Conservation (phyloP, 1,140 invertebrate genomes). For the Bombus affinis region DNA sequence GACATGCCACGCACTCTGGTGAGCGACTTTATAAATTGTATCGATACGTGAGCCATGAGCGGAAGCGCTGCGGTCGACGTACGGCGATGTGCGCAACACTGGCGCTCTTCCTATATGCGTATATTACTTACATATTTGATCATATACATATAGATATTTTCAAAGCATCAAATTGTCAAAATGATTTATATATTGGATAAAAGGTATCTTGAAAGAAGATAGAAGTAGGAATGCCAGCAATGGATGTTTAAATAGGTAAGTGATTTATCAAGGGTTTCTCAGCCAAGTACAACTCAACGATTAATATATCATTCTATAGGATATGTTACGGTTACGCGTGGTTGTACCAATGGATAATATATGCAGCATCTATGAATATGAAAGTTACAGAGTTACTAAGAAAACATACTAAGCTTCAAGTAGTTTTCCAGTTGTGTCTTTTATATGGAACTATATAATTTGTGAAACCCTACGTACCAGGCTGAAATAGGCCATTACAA, state of each 20-base stretch:
- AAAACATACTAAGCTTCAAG: conserved; percentile 68
- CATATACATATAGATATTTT: neutral
- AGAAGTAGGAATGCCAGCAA: no score
- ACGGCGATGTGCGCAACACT: conserved; percentile 45
- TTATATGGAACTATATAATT: neutral
- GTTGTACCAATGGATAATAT: conserved; percentile 73
- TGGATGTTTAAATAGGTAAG: neutral
- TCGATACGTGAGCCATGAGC: conserved; percentile 32
- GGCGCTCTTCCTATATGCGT: neutral
- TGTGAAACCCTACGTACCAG: neutral
- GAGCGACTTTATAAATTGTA: conserved; percentile 55
- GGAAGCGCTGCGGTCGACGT: conserved; percentile 31
- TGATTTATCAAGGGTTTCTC: neutral
- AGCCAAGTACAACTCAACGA: neutral
- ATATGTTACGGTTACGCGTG: conserved; percentile 27
- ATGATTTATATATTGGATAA: neutral
- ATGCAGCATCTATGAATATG: conserved; percentile 79
- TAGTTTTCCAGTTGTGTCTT: neutral
- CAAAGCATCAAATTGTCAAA: no score
- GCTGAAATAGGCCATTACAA: no score
- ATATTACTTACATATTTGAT: neutral
- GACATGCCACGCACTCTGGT: conserved; percentile 67
- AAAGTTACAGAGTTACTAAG: conserved; percentile 78
- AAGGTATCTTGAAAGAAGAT: no score
- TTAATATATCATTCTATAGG: neutral